phyloP scores from a whole-genome alignment of 2,113 vertebrate genomes.

The Mus musculus region GRCm39 chr2:73682001-73682500 shows the following conservation, averaged over 20 bases:
- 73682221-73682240: not conserved
- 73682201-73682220: slow-evolving; percentile 55
- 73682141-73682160: slow-evolving; percentile 52
- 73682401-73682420: slow-evolving; percentile 14
- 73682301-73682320: not conserved
- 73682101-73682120: not conserved
- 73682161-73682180: slow-evolving; percentile 52
- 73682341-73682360: slow-evolving; percentile 47
- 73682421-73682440: not conserved
- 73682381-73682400: not conserved
- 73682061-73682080: slow-evolving; percentile 58
- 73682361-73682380: slow-evolving; percentile 37
- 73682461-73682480: slow-evolving; percentile 45
- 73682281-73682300: slow-evolving; percentile 16
- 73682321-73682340: slow-evolving; percentile 28
- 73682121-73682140: slow-evolving; percentile 19
- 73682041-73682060: slow-evolving; percentile 42
- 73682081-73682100: slow-evolving; percentile 40
- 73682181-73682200: not conserved
- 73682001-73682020: slow-evolving; percentile 51
- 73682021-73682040: slow-evolving; percentile 8
- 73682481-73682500: slow-evolving; percentile 54
- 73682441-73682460: slow-evolving; percentile 13
- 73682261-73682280: not conserved
- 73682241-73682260: slow-evolving; percentile 52